Evolutionary conservation across 1,140 invertebrate genomes (phyloP).

Genomic region (Bombus cullumanus): DNA sequence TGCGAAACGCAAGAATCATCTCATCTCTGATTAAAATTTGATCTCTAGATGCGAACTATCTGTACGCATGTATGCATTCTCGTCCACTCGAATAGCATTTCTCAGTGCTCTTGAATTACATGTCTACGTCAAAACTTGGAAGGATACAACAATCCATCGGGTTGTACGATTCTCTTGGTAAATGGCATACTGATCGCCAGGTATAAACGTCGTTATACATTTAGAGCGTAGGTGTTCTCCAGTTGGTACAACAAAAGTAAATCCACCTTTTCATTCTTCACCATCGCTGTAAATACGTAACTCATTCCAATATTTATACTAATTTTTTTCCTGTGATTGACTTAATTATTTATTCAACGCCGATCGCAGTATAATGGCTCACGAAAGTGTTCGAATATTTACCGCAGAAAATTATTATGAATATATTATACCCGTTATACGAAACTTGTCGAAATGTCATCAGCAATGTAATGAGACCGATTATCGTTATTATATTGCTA

Average conservation of each 20-base stretch:
- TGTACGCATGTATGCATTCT: not conserved
- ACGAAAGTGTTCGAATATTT: too few species aligned
- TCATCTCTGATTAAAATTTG: not conserved
- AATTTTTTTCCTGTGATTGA: not conserved
- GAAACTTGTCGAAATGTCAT: too few species aligned
- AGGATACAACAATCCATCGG: not conserved
- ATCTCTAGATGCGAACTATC: not conserved
- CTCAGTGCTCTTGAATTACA: not conserved
- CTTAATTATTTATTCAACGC: not conserved
- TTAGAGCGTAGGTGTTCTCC: not conserved
- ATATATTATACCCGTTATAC: not conserved
- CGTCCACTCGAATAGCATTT: not conserved
- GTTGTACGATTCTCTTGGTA: not conserved
- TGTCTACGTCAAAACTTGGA: not conserved
- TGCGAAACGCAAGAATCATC: not conserved
- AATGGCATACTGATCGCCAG: not conserved
- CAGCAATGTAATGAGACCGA: too few species aligned
- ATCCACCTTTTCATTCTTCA: not conserved
- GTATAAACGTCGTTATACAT: conserved; percentile 1
- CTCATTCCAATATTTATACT: not conserved
- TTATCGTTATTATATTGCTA: too few species aligned
- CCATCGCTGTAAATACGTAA: not conserved
- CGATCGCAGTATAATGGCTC: not conserved
- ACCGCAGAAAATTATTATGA: too few species aligned
- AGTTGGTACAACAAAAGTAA: conserved; percentile 1